These are phyloP conservation scores for Lapara coniferarum DNA, from an alignment of 2,888 invertebrate genomes.

Conservation along the genomic window DNA sequence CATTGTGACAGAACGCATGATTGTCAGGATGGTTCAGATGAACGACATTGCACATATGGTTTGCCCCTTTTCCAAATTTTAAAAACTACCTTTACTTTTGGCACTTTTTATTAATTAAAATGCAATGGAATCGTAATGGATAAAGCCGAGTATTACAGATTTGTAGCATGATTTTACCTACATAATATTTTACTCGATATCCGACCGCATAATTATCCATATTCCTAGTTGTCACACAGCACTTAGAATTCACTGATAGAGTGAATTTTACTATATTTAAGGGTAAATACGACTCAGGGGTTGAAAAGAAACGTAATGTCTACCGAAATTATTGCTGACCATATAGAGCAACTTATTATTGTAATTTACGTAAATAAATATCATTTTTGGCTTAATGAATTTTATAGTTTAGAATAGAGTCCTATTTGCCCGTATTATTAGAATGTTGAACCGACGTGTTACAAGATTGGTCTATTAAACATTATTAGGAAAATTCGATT, in stretches of 20 bases:
- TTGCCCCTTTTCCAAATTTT: slow-evolving; percentile 64
- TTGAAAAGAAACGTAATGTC: no score
- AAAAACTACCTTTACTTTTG: slow-evolving; percentile 36
- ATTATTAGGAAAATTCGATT: background rate
- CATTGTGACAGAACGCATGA: slow-evolving; percentile 82
- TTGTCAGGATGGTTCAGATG: slow-evolving; percentile 85
- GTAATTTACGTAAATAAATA: no score
- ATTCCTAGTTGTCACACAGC: background rate
- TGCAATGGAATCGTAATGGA: background rate
- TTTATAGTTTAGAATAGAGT: no score
- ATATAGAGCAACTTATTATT: no score
- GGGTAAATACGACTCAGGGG: no score
- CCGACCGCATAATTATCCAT: background rate
- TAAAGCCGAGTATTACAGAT: background rate
- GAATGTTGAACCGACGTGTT: slow-evolving; percentile 3
- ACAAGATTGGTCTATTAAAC: background rate
- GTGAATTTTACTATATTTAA: no score
- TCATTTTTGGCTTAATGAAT: no score
- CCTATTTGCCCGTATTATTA: no score
- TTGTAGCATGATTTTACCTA: background rate
- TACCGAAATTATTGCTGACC: no score
- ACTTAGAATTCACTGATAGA: background rate
- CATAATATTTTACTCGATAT: background rate
- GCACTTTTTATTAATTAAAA: slow-evolving; percentile 25
- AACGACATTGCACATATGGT: slow-evolving; percentile 80